Evolutionary conservation across 1,140 invertebrate species (phyloP).

Genomic region (Brachystomella parvula): DNA sequence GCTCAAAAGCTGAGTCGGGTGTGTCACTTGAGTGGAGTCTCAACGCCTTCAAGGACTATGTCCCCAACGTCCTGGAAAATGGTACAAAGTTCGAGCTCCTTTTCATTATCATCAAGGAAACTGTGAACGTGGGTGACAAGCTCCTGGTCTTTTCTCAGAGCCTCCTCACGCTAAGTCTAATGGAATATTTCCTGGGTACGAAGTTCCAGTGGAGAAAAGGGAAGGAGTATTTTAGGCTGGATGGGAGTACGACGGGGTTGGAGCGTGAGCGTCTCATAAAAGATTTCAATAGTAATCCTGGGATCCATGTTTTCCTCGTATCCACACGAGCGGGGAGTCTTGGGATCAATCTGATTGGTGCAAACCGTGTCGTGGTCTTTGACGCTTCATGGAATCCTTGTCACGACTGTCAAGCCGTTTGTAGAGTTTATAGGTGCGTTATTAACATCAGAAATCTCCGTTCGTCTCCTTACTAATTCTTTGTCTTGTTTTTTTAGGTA

Average conservation of each 20-base stretch:
- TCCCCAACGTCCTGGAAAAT: conserved; percentile 80
- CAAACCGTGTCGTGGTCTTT: conserved; percentile 93
- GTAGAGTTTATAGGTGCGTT: conserved; percentile 75
- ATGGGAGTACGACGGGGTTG: conserved; percentile 86
- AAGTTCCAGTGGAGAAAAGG: conserved; percentile 42
- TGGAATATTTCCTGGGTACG: conserved; percentile 86
- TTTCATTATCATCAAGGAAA: conserved; percentile 85
- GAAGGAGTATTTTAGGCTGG: conserved; percentile 54
- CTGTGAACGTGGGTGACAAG: conserved; percentile 76
- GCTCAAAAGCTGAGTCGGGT: no score
- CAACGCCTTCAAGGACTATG: conserved; percentile 74
- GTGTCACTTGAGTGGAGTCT: conserved; percentile 55
- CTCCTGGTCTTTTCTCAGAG: conserved; percentile 92
- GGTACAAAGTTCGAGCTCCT: conserved; percentile 92
- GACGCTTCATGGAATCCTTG: conserved; percentile 99
- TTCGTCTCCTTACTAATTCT: background rate
- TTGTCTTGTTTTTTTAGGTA: conserved; percentile 55
- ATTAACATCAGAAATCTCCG: background rate
- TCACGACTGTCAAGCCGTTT: conserved; percentile 97
- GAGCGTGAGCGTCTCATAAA: conserved; percentile 95
- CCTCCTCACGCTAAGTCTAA: conserved; percentile 89
- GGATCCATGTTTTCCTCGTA: conserved; percentile 86
- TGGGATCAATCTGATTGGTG: conserved; percentile 95
- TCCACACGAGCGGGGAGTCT: conserved; percentile 93
- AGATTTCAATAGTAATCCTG: conserved; percentile 88